Base-by-base conservation (phyloP, 2,888 invertebrate species). In the Drosophila mimetica region DNA sequence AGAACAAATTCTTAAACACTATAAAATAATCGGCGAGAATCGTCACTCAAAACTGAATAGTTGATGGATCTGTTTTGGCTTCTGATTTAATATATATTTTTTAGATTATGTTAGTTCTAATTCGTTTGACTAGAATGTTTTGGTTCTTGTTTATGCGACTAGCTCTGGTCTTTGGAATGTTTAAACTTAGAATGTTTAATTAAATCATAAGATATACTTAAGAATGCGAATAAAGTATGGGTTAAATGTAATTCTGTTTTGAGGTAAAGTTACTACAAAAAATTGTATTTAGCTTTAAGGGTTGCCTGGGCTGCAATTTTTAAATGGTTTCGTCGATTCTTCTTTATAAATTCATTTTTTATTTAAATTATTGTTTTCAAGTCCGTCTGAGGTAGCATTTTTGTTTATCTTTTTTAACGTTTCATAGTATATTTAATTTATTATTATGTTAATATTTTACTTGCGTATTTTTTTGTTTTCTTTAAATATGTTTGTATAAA, bases 361-460 rank as follows among this genome's bases (percentile, higher is more conserved):
- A 86, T 77, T 88, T 86, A 88, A 88, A 87, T 89, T 89, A 89
- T 89, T 90, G 90, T 89, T 81, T 88, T 88, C 86, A 85, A 88
- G 86, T 86, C 86, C 86, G 86, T 90, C 79, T 90, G 89, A 89
- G 90, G 89, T 89, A 89, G 90, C 77, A 85, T 63, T 71, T 63
- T 59, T 58, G 80, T 52, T 52, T 77, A 57, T 77, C 25, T 46
- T 54, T 13, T 47, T 76, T 76, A 57, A 55, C 41, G 30, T 70
- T 70, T 65, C 71, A 61, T 70, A 72, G 46, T 74, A 65, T 58
- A 59, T 60, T 64, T 55, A 54, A 42, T 59, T 60, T 59, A 37
- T 74, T 59, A 53, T 72, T n/a, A 42, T 55, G 16, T 30, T 46
- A 46, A 60, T 60, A 34, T 65, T 51, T 42, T 54, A 58, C 71